Evolutionary conservation across 2,888 invertebrate species (phyloP).

Genomic region (Drosophila borealis): DNA sequence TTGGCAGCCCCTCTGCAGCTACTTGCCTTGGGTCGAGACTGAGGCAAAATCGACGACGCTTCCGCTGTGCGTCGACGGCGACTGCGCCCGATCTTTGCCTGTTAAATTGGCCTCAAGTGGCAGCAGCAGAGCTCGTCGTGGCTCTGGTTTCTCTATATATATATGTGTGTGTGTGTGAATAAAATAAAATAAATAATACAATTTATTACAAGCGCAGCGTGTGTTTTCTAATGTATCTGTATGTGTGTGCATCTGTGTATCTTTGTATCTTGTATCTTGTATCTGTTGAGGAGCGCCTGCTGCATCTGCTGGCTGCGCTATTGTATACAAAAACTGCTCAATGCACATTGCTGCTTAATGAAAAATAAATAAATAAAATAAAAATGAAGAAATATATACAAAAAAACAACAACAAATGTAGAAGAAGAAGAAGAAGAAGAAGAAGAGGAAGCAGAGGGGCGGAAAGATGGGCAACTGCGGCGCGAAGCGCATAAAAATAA

Average conservation of each 20-base stretch:
- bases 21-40: constrained; percentile 25
- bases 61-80: constrained; percentile 63
- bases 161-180: constrained; percentile 43
- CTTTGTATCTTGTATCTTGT: constrained; percentile 15
- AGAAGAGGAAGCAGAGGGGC: constrained; percentile 13
- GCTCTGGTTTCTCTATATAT: constrained; percentile 5
- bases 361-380: constrained; percentile 80
- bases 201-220: constrained; percentile 70
- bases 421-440: constrained; percentile 24
- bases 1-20: constrained; percentile 12
- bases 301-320: constrained; percentile 53
- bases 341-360: constrained; percentile 56
- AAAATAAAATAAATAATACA: constrained; percentile 81
- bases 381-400: constrained; percentile 70
- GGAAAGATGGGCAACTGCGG: constrained; percentile 15
- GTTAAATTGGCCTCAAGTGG: constrained; percentile 72
- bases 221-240: constrained; percentile 50
- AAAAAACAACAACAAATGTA: constrained; percentile 27
- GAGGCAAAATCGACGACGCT: constrained; percentile 62
- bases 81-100: constrained; percentile 54
- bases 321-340: constrained; percentile 48
- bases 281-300: constrained; percentile 10
- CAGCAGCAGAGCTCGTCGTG: constrained; percentile 23
- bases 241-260: constrained; percentile 34
- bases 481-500: constrained; percentile 55